Evolutionary conservation across 2,113 vertebrate species (phyloP), one percentile per base, ranked within the genome.

Genomic region (Octodon degus): DNA sequence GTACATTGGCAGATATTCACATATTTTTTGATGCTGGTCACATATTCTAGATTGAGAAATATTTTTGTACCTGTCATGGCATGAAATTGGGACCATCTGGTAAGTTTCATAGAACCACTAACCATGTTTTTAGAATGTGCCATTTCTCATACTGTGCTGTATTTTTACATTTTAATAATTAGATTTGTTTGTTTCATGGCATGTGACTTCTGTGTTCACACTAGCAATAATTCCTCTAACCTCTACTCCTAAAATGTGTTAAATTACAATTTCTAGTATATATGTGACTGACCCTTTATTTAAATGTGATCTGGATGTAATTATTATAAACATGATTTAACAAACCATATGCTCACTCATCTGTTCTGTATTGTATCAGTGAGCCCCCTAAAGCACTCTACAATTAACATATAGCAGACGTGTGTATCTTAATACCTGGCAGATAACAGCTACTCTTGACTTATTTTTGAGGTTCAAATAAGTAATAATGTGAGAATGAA

Each of bases 271-370:
- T 67, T 98, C 85, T 90, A 95, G 97, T 86, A 94, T 97, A 97
- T 74, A 83, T 97, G 95, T 40, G 86, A 97, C 77, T 97, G 97
- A 98, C 97, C 96, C 88, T 97, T 97, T 97, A 97, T 98, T 97
- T 97, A 94, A 98, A 98, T 65, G 93, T 58, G 79, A 98, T 97
- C 94, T 98, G 89, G 88, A 97, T 97, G 90, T 97, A 98, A 98
- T 98, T 97, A 98, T 97, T 98, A 97, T 97, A 98, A 98, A 96
- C 96, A 98, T 63, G 85, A 98, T 90, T 98, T 98, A 98, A 94
- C 96, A 98, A 98, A 98, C 98, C 98, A 98, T 98, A 98, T 98
- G 98, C 70, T 98, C 92, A 37, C 19, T 98, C 98, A 98, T 98
- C 98, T 98, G 98, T 98, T 98, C 95, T 95, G 91, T 96, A 96